These are phyloP conservation scores for Thymelicus sylvestris DNA, from an alignment of 2,888 invertebrate genomes.

Conservation along the genomic window DNA sequence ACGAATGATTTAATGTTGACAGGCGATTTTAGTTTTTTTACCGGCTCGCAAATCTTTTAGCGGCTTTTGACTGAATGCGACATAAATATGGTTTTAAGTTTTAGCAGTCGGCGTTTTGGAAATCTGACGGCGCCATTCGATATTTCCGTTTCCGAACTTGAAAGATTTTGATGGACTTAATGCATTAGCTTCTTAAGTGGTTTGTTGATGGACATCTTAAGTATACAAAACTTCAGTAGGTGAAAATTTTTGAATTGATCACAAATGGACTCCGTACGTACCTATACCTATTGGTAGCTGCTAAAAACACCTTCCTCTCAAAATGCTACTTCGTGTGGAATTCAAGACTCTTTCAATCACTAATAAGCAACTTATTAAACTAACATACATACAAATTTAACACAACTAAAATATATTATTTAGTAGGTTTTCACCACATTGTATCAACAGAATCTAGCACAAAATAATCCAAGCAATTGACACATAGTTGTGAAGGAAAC, in stretches of 20 bases:
- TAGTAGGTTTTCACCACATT: background rate
- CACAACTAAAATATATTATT: background rate
- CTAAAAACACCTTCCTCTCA: too few species aligned
- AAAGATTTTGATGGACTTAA: slow-evolving; percentile 19
- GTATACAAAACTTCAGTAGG: too few species aligned
- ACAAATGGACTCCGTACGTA: too few species aligned
- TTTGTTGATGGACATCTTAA: background rate
- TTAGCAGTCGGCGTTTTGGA: slow-evolving; percentile 13
- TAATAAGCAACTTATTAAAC: too few species aligned
- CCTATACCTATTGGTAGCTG: too few species aligned
- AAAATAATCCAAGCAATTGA: slow-evolving; percentile 67
- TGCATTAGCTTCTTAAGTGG: background rate
- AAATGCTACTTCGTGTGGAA: too few species aligned
- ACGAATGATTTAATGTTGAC: slow-evolving; percentile 69
- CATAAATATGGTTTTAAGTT: slow-evolving; percentile 33
- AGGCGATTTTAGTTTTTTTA: slow-evolving; percentile 57
- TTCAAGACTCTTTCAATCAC: too few species aligned
- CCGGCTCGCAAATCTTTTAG: slow-evolving; percentile 47
- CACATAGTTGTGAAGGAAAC: slow-evolving; percentile 57
- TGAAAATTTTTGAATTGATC: too few species aligned
- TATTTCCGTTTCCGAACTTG: slow-evolving; percentile 6
- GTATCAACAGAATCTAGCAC: slow-evolving; percentile 35
- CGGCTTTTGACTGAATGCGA: slow-evolving; percentile 28
- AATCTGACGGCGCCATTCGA: slow-evolving; percentile 13
- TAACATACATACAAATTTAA: too few species aligned